Evolutionary conservation across 2,888 invertebrate genomes (phyloP).

Genomic region (Tipula confusa): DNA sequence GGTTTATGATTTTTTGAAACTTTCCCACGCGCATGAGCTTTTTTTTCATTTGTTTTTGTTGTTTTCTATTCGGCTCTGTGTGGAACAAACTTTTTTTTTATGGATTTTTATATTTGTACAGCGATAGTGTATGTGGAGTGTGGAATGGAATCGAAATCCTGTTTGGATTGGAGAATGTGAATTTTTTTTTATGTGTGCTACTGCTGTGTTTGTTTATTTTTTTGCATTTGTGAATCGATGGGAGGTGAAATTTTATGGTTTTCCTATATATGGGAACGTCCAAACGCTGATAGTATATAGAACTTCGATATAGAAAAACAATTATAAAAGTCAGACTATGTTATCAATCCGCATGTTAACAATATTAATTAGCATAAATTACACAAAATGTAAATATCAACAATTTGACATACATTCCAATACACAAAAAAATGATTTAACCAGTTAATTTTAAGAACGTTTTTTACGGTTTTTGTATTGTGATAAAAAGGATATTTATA

Average conservation of each 20-base stretch:
- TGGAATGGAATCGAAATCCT: constrained; percentile 3
- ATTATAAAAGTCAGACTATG: background rate
- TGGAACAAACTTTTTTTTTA: background rate
- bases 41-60: background rate
- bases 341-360: background rate
- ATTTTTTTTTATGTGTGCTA: background rate
- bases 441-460: too few species aligned
- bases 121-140: background rate
- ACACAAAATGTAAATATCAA: background rate
- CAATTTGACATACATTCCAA: background rate
- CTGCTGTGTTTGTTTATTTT: background rate
- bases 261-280: constrained; percentile 25
- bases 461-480: too few species aligned
- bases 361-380: background rate
- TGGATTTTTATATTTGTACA: background rate
- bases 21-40: constrained; percentile 25
- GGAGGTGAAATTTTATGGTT: constrained; percentile 20
- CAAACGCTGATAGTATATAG: background rate
- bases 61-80: background rate
- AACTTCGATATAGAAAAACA: background rate
- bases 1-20: background rate
- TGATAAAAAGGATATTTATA: too few species aligned
- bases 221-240: background rate
- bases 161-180: background rate
- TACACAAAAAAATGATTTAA: too few species aligned